phyloP scores from a whole-genome alignment of 2,113 vertebrate species.

The Sialia sialis region DNA sequence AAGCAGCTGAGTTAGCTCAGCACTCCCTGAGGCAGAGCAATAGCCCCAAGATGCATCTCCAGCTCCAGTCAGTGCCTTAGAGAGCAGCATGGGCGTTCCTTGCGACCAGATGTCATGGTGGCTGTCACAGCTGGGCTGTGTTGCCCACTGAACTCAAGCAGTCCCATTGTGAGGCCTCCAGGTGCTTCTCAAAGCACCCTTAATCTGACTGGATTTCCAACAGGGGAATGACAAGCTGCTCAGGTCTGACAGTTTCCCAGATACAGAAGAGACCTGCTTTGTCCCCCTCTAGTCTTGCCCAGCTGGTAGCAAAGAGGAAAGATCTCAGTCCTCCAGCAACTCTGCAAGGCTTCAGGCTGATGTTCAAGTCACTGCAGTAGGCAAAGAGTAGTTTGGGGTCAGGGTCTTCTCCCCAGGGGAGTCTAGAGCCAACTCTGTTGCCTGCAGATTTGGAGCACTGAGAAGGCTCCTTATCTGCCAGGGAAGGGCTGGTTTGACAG shows the following conservation, averaged over 20 bases:
- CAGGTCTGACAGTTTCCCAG: neutral
- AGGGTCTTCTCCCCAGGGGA: neutral
- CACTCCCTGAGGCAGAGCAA: neutral
- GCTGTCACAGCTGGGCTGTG: neutral
- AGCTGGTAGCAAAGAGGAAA: neutral
- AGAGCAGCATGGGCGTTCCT: neutral
- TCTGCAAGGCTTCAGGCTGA: neutral
- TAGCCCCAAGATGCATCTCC: neutral
- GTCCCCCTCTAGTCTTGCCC: neutral
- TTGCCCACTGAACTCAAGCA: neutral
- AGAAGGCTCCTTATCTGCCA: neutral
- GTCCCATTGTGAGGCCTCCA: neutral
- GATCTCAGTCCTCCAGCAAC: neutral
- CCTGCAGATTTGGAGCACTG: neutral
- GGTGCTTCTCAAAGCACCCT: neutral
- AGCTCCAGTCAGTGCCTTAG: neutral
- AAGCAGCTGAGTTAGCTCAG: neutral
- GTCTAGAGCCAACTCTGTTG: neutral
- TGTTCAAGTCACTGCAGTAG: accelerated
- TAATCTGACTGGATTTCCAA: neutral
- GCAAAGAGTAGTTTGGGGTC: neutral
- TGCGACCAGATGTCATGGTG: neutral
- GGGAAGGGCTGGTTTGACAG: neutral
- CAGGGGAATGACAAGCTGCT: neutral
- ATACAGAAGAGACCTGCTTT: neutral